These are phyloP conservation scores for Cancer borealis DNA, from an alignment of 2,888 invertebrate genomes.

Conservation along the genomic window DNA sequence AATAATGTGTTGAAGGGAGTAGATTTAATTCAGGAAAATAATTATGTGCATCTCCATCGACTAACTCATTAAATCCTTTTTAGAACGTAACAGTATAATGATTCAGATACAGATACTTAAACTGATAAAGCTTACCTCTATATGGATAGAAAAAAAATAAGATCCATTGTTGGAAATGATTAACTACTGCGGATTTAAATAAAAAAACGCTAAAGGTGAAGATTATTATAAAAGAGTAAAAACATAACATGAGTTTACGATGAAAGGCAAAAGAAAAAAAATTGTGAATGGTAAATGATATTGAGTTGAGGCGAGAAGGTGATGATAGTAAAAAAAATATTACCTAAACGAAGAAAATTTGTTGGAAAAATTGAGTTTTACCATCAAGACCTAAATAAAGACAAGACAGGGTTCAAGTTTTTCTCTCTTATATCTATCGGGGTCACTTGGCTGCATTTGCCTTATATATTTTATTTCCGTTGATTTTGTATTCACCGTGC, in stretches of 20 bases:
- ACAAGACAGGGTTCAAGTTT: not conserved
- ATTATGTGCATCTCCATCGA: not conserved
- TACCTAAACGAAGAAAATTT: not conserved
- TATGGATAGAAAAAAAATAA: not conserved
- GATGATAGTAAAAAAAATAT: not conserved
- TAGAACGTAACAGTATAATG: not conserved
- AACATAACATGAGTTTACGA: not conserved
- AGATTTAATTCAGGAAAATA: not conserved
- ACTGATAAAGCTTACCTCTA: not conserved
- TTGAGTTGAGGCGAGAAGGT: not conserved
- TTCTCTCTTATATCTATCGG: not conserved
- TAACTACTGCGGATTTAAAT: not conserved
- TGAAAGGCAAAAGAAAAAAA: not conserved
- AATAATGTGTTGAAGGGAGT: not conserved
- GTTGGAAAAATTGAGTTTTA: not conserved
- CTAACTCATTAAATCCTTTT: slow-evolving; percentile 6
- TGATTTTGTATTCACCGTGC: not conserved
- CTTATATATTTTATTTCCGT: slow-evolving; percentile 3
- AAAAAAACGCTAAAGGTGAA: not conserved
- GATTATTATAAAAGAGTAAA: not conserved
- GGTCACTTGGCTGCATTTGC: not conserved
- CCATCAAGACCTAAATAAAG: not conserved
- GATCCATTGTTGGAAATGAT: not conserved
- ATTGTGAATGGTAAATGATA: not conserved
- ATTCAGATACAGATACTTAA: not conserved